Percentiles rank a stretch among this genome's conserved stretches.
These are phyloP conservation scores for Zaprionus lachaisei DNA, from an alignment of 1,140 invertebrate species.

Conservation along the genomic window DNA sequence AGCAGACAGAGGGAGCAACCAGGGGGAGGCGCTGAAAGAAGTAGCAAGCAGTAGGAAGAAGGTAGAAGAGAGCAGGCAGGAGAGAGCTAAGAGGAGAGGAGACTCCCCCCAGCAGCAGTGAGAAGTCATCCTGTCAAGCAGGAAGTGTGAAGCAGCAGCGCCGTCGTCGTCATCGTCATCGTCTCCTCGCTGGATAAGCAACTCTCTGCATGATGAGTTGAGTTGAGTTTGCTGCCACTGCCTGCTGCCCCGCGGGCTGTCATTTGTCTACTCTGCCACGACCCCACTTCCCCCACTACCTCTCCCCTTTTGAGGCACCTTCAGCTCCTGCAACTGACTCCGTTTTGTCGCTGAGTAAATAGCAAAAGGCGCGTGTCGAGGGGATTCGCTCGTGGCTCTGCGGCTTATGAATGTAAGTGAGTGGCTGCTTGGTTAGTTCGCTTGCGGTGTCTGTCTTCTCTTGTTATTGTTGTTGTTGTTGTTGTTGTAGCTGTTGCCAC, in stretches of 20 bases:
- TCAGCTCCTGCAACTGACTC: neutral
- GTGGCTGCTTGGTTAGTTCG: slow-evolving; percentile 81
- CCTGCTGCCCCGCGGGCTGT: slow-evolving; percentile 60
- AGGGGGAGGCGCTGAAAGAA: too few relatives aligned
- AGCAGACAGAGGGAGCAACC: too few relatives aligned
- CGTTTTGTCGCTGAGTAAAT: slow-evolving; percentile 76
- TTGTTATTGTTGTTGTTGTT: slow-evolving; percentile 1
- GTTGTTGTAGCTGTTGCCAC: slow-evolving; percentile 53
- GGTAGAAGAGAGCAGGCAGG: neutral
- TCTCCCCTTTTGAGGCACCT: neutral
- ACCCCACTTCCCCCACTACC: neutral
- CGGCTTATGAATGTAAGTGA: slow-evolving; percentile 80
- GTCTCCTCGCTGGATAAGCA: slow-evolving; percentile 47
- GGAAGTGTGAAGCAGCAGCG: slow-evolving; percentile 73
- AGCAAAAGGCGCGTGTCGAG: slow-evolving; percentile 77
- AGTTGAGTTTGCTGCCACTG: slow-evolving; percentile 1
- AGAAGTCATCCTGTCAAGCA: slow-evolving; percentile 71
- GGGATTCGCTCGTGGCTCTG: slow-evolving; percentile 39
- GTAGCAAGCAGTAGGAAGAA: too few relatives aligned
- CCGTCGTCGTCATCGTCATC: neutral
- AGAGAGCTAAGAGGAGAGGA: too few relatives aligned
- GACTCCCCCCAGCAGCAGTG: neutral
- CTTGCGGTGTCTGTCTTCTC: slow-evolving; percentile 39
- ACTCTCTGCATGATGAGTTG: slow-evolving; percentile 41
- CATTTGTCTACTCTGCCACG: slow-evolving; percentile 56